Evolutionary conservation across 2,797 vertebrate species (phyloP), one percentile per base, ranked within the genome.

Genomic region (Oreortyx pictus): DNA sequence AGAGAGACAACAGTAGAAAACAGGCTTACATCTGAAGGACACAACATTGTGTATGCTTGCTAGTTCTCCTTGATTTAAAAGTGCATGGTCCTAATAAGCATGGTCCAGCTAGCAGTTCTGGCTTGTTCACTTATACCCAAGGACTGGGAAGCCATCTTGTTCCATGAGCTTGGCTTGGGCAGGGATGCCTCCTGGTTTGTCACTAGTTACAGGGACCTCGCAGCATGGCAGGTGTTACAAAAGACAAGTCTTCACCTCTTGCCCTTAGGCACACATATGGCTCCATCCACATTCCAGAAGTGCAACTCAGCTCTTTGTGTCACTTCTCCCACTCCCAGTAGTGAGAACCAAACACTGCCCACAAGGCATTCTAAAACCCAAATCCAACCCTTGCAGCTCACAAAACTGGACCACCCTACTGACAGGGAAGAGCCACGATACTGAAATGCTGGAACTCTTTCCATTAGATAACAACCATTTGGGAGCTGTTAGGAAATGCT

Each of bases 181-280:
- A 15, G 9, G 6, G 16, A 52, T 37, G 57, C 39, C 29, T 75
- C 11, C 59, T 62, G 15, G 1, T 25, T 56, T 46, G 57, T 23
- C 14, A 17, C 23, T 14, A 67, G 60, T 8, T 4, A 0, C 15
- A 8, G 39, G 82, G 70, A 24, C 13, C 39, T 9, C 2, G n/a
- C 33, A 41, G 8, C 54, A 2, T 1, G 0, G 33, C 33, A 81
- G 25, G 39, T 71, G 43, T 27, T 49, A 33, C 1, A 1, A 9
- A 3, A 16, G 23, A 6, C 5, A 70, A 82, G 39, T 9, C 35
- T 54, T 90, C 1, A 0, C 31, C 8, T 41, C n/a, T 35, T 60
- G 15, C 27, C 47, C 14, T 7, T 17, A 64, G 37, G 5, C 50
- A 14, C 73, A 46, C 17, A 29, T 33, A 35, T 8, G 2, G 2